phyloP scores from a whole-genome alignment of 2,888 invertebrate genomes.

The Drosophila helvetica region DNA sequence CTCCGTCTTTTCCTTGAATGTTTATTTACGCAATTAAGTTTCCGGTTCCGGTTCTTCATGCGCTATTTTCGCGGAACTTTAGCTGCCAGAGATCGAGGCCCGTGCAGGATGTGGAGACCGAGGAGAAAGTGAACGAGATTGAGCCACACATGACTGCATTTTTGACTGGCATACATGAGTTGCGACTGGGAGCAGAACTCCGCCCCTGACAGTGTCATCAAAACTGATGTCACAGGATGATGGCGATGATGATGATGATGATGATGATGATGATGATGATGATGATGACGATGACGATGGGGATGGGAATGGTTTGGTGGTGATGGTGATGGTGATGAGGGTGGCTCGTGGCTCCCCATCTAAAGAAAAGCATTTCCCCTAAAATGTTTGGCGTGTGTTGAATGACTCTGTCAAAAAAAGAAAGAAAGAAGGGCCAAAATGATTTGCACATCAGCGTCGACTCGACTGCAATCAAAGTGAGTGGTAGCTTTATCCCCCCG shows the following conservation, averaged over 20 bases:
- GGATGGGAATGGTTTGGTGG: not conserved
- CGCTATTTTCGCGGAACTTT: conserved; percentile 23
- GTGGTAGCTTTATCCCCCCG: conserved; percentile 23
- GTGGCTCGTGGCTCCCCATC: conserved; percentile 2
- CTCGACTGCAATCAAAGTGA: conserved; percentile 64
- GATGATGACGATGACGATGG: conserved; percentile 11
- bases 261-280: conserved; percentile 14
- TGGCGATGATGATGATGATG: conserved; percentile 13
- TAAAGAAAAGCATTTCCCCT: conserved; percentile 20
- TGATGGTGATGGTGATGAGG: conserved; percentile 21
- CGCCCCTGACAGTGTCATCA: conserved; percentile 29
- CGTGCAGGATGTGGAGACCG: not conserved
- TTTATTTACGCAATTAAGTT: conserved; percentile 43
- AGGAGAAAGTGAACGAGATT: conserved; percentile 21
- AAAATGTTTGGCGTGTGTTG: conserved; percentile 27
- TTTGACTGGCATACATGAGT: conserved; percentile 42
- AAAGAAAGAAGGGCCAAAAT: conserved; percentile 32
- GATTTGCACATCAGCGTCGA: conserved; percentile 33
- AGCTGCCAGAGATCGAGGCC: conserved; percentile 23
- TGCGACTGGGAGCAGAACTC: not conserved
- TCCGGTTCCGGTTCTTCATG: conserved; percentile 19
- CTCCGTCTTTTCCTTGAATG: conserved; percentile 11
- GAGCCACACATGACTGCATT: conserved; percentile 64
- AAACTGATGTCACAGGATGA: conserved; percentile 44
- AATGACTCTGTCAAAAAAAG: conserved; percentile 34